A percentile compares a stretch with the other conserved stretches of the same genome.
These are phyloP conservation scores for Dipodomys spectabilis DNA, from an alignment of 2,113 vertebrate species.

Conservation along the genomic window DNA sequence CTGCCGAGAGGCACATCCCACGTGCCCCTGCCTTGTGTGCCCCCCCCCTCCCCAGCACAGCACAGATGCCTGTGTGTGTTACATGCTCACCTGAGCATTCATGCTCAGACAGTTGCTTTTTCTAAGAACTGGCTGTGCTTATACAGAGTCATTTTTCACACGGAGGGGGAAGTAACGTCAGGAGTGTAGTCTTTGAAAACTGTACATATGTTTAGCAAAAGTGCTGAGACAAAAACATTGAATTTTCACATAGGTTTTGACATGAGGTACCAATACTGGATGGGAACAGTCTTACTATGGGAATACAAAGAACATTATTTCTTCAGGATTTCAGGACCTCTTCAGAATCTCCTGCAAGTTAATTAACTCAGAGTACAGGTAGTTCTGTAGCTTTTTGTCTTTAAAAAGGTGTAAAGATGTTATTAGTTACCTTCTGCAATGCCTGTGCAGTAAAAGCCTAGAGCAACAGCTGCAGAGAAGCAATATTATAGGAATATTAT, in stretches of 20 bases:
- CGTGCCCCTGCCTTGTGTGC: not conserved
- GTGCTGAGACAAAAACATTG: not conserved
- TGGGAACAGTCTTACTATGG: not conserved
- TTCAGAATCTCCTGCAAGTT: not conserved
- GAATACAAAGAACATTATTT: not conserved
- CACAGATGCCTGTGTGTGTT: not conserved
- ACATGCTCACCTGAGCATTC: conserved; percentile 16
- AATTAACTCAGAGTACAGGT: not conserved
- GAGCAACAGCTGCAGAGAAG: not conserved
- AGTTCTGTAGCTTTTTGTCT: not conserved
- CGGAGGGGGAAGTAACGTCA: conserved; percentile 23
- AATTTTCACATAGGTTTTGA: conserved; percentile 30
- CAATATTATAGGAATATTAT: not conserved
- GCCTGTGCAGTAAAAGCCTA: not conserved
- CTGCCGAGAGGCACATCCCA: not conserved
- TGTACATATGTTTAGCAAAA: not conserved
- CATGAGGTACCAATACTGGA: not conserved
- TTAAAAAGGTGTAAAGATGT: conserved; percentile 1
- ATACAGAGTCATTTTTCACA: conserved; percentile 53
- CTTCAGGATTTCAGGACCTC: conserved; percentile 21
- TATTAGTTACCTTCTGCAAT: conserved; percentile 3
- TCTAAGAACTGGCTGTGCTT: conserved; percentile 36
- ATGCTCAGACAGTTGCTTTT: conserved; percentile 11
- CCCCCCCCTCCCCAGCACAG: not conserved
- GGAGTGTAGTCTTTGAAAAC: conserved; percentile 33